A percentile compares a stretch with the other conserved stretches of the same genome.
Conservation (phyloP, 2,797 vertebrate species). For the Urophycis tenuis region DNA sequence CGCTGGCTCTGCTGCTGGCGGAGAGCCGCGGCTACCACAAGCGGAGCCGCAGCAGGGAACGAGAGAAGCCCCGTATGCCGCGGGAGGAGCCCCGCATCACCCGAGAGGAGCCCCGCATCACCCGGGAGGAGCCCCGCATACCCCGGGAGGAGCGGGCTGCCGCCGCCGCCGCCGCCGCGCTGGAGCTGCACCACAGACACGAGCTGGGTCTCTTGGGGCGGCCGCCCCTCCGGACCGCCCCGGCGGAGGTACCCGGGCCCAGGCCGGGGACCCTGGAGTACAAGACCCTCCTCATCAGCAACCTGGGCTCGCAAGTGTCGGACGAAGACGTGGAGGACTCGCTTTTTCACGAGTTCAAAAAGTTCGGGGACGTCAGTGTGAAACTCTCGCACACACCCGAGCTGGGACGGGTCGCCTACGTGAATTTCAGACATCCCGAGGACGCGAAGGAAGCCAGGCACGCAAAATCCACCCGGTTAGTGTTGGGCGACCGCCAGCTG, state of each 20-base stretch:
- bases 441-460: conserved; percentile 90
- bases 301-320: conserved; percentile 85
- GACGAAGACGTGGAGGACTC: conserved; percentile 93
- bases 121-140: conserved; percentile 65
- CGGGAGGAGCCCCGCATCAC: conserved; percentile 62
- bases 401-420: conserved; percentile 89
- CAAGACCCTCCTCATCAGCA: conserved; percentile 92
- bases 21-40: conserved; percentile 68
- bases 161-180: conserved; percentile 36
- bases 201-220: conserved; percentile 70
- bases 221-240: conserved; percentile 58
- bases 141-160: conserved; percentile 55
- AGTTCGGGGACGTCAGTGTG: conserved; percentile 93
- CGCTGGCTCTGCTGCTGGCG: conserved; percentile 67
- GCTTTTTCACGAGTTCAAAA: conserved; percentile 95
- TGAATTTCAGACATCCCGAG: conserved; percentile 91
- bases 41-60: conserved; percentile 73
- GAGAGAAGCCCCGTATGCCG: conserved; percentile 65
- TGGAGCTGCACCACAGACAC: conserved; percentile 69
- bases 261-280: conserved; percentile 76
- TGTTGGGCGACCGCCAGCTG: conserved; percentile 86
- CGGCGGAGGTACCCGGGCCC: conserved; percentile 48
- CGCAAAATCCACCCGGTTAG: conserved; percentile 82
- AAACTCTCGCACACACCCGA: conserved; percentile 94
- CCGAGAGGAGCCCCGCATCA: conserved; percentile 60